Base-by-base conservation (phyloP, 2,113 vertebrate genomes). In the Phocoena phocoena region DNA sequence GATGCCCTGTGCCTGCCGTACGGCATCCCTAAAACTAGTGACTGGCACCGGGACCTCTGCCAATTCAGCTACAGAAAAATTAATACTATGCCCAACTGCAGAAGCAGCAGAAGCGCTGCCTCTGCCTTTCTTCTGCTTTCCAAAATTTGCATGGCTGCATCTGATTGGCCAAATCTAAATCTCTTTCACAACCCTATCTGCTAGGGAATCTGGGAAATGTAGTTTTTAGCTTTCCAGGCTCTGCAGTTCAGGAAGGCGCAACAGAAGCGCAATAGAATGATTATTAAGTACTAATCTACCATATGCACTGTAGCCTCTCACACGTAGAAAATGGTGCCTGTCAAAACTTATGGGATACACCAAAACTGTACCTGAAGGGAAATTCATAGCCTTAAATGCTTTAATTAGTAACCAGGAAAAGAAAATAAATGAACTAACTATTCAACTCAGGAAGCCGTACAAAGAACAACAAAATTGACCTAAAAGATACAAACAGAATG, bases 131-230 rank as follows among this genome's bases (percentile, higher is more conserved):
- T 67, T 38, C n/a, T 70, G 25, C 28, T 21, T 63, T 65, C 15
- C 25, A 41, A 85, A 87, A 47, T 50, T 63, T 93, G 63, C 33
- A 33, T 25, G 26, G 33, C 47, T 95, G 38, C 79, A 31, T 73
- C 41, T 73, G 31, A 65, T 63, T 86, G 82, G 68, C 41, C 86
- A 96, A 36, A n/a, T 77, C 17, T 73, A 68, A 96, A 62, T 92
- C 73, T 67, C 26, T 2, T 91, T 86, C 62, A 88, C 86, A 89
- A 68, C 6, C 11, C 38, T 38, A 8, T 63, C 47, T 95, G 33
- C 23, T 74, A 77, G 36, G 55, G 41, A 53, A 50, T 60, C 70
- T 97, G 89, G 90, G 90, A 95, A 93, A 87, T 83, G 68, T 50
- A 93, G 63, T 73, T 88, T 88, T 81, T 44, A n/a, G 31, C 50